These are phyloP conservation scores for Neolamprologus sp. DNA, from an alignment of 2,113 vertebrate genomes.

Conservation along the genomic window DNA sequence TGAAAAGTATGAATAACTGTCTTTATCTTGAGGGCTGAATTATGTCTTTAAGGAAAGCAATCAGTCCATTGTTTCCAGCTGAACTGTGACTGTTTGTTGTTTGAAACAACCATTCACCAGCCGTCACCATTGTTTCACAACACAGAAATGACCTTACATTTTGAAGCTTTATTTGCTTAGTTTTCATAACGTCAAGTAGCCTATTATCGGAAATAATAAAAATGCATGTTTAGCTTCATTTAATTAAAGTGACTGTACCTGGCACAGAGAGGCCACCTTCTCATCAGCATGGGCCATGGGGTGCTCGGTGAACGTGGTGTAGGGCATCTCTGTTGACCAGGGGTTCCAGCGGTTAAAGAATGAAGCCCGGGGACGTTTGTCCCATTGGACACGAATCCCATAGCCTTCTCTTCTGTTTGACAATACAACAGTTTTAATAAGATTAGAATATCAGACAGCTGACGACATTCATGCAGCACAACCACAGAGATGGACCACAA, in stretches of 20 bases:
- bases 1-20: background rate
- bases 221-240: background rate
- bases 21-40: background rate
- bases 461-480: background rate
- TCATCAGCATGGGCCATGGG: constrained; percentile 87
- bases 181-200: background rate
- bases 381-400: constrained; percentile 90
- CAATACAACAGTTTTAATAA: background rate
- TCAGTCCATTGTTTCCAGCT: constrained; percentile 10
- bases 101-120: background rate
- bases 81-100: background rate
- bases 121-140: background rate
- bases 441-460: background rate
- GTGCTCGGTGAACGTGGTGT: constrained; percentile 87
- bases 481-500: background rate
- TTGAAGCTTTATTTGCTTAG: background rate
- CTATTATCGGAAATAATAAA: background rate
- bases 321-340: constrained; percentile 91
- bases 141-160: background rate
- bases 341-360: constrained; percentile 95
- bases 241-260: constrained; percentile 61
- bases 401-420: constrained; percentile 81
- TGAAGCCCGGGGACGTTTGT: constrained; percentile 83
- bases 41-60: background rate
- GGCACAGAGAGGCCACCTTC: constrained; percentile 86